Base-by-base conservation (phyloP, 2,797 vertebrate genomes). In the Spinus pinus region DNA sequence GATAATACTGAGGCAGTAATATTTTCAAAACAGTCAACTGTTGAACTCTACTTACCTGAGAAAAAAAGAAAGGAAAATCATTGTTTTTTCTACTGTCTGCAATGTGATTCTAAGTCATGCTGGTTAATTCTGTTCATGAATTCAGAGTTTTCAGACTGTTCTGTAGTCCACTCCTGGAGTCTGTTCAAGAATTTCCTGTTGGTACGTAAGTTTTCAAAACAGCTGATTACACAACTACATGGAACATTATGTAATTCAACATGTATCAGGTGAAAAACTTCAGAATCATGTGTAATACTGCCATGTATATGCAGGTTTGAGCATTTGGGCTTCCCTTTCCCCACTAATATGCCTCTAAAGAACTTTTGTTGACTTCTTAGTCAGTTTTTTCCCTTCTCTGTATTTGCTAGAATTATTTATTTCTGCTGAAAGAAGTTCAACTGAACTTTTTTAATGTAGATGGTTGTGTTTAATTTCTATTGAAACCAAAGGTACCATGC, bases 161-260 rank as follows among this genome's bases (percentile, higher is more conserved):
- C 23, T 61, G 25, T 5, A 39, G 8, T 62, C 10, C 0, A 0
- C 22, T 74, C 20, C 44, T 7, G 11, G 54, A 51, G 8, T 30
- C 24, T 73, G 10, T 66, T 90, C 35, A 70, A 24, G 33, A n/a
- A 39, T 61, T 69, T 86, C 28, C 7, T 58, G 24, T 54, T 70
- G 24, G 9, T 35, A 16, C 8, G 18, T 83, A 58, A 74, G 12
- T 88, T 87, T 84, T 71, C 50, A 60, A 53, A 47, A 21, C 28
- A 51, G 8, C 74, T 72, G 49, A 24, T 75, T 69, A 42, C n/a
- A 37, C 3, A 3, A 3, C 25, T 33, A 4, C 15, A 3, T 53
- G 42, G 73, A 71, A 44, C 5, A 46, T 33, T 35, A 66, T 0
- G 1, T 41, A 69, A 66, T 58, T 81, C 67, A 78, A 27, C 20